Conservation (phyloP, 2,888 invertebrate genomes). For the Tinea trinotella region DNA sequence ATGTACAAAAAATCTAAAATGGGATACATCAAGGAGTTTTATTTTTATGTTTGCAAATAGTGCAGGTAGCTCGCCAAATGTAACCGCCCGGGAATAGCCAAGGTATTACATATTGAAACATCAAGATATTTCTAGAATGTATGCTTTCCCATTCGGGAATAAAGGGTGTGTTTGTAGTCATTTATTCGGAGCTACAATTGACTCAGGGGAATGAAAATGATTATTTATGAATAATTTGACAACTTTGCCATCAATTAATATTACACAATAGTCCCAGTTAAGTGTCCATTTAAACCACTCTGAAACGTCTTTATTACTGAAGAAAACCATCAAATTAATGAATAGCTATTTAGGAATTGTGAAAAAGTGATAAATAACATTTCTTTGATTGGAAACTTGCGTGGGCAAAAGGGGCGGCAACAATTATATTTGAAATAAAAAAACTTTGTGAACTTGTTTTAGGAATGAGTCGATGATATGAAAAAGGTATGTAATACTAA, state of each 20-base stretch:
- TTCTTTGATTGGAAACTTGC: constrained; percentile 3
- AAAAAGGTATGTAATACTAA: background rate
- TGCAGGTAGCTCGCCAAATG: too few relatives aligned
- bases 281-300: background rate
- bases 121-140: too few relatives aligned
- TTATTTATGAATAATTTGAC: background rate
- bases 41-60: too few relatives aligned
- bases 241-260: background rate
- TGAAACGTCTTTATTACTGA: background rate
- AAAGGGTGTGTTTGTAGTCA: too few relatives aligned
- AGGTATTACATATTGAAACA: too few relatives aligned
- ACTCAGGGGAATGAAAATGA: too few relatives aligned
- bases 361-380: constrained; percentile 8
- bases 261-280: background rate
- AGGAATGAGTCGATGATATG: background rate
- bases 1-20: too few relatives aligned
- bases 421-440: background rate
- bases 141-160: too few relatives aligned
- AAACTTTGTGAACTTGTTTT: background rate
- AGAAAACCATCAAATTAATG: too few relatives aligned
- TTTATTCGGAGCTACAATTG: too few relatives aligned
- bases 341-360: background rate
- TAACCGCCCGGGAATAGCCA: too few relatives aligned
- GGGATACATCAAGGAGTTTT: too few relatives aligned
- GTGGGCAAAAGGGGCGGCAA: background rate